phyloP scores from a whole-genome alignment of 2,113 vertebrate species.

The Pygoscelis antarcticus region DNA sequence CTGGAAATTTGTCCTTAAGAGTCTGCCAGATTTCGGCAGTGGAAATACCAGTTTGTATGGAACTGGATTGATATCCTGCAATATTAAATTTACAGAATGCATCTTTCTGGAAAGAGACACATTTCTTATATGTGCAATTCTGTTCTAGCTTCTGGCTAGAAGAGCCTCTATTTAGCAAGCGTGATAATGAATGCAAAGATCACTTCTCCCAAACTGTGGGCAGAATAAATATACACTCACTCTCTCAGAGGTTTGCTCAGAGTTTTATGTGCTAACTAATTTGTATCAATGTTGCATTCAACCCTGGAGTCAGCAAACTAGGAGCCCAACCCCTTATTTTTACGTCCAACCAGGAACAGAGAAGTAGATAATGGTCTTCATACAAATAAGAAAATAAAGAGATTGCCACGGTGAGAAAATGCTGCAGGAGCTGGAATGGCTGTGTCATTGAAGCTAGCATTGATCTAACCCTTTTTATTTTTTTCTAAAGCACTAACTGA shows the following conservation, averaged over 20 bases:
- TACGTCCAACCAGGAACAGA: background rate
- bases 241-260: background rate
- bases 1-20: background rate
- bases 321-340: background rate
- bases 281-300: background rate
- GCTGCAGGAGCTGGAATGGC: constrained; percentile 31
- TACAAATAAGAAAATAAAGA: constrained; percentile 25
- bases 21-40: background rate
- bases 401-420: constrained; percentile 15
- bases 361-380: background rate
- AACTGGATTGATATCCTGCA: background rate
- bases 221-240: background rate
- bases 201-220: background rate
- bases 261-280: background rate
- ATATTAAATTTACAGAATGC: background rate
- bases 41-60: background rate
- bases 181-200: background rate
- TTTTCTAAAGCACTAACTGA: constrained; percentile 61
- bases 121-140: background rate
- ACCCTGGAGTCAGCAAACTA: background rate
- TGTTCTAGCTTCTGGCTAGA: background rate
- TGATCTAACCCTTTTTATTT: constrained; percentile 47
- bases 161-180: background rate
- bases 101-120: background rate
- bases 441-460: constrained; percentile 64